Evolutionary conservation across 1,140 invertebrate species (phyloP).

Genomic region (Monomorium pharaonis): DNA sequence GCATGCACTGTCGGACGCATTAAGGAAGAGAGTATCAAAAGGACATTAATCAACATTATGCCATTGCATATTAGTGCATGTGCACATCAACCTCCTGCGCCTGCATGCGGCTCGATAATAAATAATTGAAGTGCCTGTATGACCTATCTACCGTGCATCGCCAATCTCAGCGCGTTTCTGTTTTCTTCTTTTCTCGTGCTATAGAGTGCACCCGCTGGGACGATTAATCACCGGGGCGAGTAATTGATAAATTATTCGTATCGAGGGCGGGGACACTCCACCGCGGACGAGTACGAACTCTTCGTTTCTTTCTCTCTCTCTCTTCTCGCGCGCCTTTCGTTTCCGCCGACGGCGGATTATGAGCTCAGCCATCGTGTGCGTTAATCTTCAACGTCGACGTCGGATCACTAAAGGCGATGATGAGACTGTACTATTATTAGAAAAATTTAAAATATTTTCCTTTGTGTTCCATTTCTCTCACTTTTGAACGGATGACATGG

Average conservation of each 20-base stretch:
- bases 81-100: slow-evolving; percentile 45
- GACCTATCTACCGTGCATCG: slow-evolving; percentile 56
- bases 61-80: slow-evolving; percentile 55
- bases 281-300: slow-evolving; percentile 28
- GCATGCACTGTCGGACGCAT: slow-evolving; percentile 18
- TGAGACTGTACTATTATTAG: not conserved
- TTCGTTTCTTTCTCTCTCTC: slow-evolving; percentile 44
- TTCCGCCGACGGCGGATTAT: slow-evolving; percentile 48
- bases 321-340: slow-evolving; percentile 19
- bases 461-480: not conserved
- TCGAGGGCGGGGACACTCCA: slow-evolving; percentile 58
- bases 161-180: slow-evolving; percentile 36
- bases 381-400: slow-evolving; percentile 55
- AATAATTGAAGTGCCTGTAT: slow-evolving; percentile 58
- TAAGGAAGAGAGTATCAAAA: slow-evolving; percentile 43
- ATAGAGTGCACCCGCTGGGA: slow-evolving; percentile 25
- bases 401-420: slow-evolving; percentile 33
- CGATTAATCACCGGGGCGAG: slow-evolving; percentile 65
- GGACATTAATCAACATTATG: slow-evolving; percentile 57
- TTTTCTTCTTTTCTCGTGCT: slow-evolving; percentile 29
- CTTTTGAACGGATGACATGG: not conserved
- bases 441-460: not conserved
- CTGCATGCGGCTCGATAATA: slow-evolving; percentile 50
- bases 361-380: slow-evolving; percentile 48
- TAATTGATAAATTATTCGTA: slow-evolving; percentile 70